These are phyloP conservation scores for Sphaeramia orbicularis DNA, from an alignment of 2,797 vertebrate genomes.

Conservation along the genomic window DNA sequence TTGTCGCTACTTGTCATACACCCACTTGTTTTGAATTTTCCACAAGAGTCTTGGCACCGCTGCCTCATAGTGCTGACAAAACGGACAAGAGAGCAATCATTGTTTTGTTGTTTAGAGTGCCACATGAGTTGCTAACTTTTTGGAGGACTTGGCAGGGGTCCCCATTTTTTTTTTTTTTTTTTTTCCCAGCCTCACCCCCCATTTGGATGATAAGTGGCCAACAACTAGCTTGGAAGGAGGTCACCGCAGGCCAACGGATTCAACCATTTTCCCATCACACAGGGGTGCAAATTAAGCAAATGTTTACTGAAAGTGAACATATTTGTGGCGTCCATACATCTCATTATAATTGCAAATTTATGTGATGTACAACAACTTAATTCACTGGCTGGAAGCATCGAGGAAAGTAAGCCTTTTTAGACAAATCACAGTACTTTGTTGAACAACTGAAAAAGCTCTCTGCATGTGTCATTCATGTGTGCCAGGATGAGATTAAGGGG, in stretches of 20 bases:
- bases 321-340: conserved; percentile 3
- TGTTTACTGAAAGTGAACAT: background rate
- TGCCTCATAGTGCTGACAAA: conserved; percentile 56
- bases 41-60: conserved; percentile 75
- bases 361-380: background rate
- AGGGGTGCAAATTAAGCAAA: conserved; percentile 46
- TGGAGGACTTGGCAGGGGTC: conserved; percentile 75
- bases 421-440: background rate
- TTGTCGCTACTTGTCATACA: conserved; percentile 79
- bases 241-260: conserved; percentile 56
- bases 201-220: conserved; percentile 72
- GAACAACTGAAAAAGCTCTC: background rate
- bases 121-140: conserved; percentile 73
- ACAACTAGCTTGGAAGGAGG: conserved; percentile 58
- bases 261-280: conserved; percentile 48
- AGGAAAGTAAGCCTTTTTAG: background rate
- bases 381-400: background rate
- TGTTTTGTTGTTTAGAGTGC: conserved; percentile 77
- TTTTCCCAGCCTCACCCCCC: conserved; percentile 29
- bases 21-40: conserved; percentile 81
- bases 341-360: conserved; percentile 5
- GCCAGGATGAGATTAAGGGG: conserved; percentile 37
- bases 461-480: background rate
- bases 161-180: conserved; percentile 10
- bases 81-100: conserved; percentile 75